Base-by-base conservation (phyloP, 1,140 invertebrate species). In the Polypedilum vanderplanki region DNA sequence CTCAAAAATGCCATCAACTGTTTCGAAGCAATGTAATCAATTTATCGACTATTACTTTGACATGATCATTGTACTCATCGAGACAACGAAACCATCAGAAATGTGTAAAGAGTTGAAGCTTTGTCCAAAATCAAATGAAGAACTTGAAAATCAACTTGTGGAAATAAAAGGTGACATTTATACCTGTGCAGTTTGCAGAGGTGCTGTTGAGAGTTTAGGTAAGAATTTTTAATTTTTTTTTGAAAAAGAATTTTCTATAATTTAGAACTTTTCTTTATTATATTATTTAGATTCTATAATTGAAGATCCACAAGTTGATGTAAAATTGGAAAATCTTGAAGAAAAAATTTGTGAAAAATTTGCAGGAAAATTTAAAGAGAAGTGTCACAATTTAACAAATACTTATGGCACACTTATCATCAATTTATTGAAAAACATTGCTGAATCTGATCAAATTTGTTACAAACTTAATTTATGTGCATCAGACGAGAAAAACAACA, bases 21-120 rank as follows among this genome's bases (percentile, higher is more conserved):
- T 70, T 10, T 20, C 17, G 9, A 70, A 70, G 18, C 8, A 18
- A 22, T 70, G 65, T 18, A 20, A 70, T 70, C 65, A 70, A 20
- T 70, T 70, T 70, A 22, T 70, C 18, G 65, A 70, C 18, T 70
- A 70, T 20, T 70, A 70, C 20, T 70, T 70, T 7, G 65, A 70
- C 10, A 70, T 70, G 65, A 70, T 70, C 0, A 70, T 70, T 20
- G 65, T 18, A 7, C 17, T 70, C 8, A 70, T 70, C 10, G 65
- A 70, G 65, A 70, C 65, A 70, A 70, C 65, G 20, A 70, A 70
- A 4, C 65, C 65, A 22, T n/a, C 15, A 0, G 65, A 70, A 18
- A 70, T 70, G 65, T 70, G 65, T 20, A 10, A n/a, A 18, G 65
- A n/a, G 2, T 9, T 70, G 65, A 70, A 70, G 20, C 1, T 70